Evolutionary conservation across 2,113 vertebrate species (phyloP), one percentile per base, ranked within the genome.

Genomic region (Pipa parva): DNA sequence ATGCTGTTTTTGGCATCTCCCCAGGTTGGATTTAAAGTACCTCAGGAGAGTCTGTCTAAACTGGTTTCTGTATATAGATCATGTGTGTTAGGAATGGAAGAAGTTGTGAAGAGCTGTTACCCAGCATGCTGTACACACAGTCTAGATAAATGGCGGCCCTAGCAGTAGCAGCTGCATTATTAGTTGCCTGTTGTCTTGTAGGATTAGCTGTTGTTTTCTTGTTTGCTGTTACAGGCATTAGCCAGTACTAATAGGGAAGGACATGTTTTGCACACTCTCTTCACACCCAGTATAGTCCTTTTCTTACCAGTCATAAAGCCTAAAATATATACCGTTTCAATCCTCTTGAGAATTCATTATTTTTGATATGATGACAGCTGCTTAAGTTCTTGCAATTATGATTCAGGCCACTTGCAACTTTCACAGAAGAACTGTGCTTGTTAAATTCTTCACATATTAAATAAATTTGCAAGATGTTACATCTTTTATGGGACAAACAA

Each of bases 341-440:
- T 62, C 83, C 88, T 87, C 89, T 71, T 75, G 87, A 89, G 88
- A 80, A 80, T 86, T 92, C 87, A 89, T 92, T 90, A 90, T 90
- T 87, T 90, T 86, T 88, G 88, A 90, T 81, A 82, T 81, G 85
- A 80, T 90, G 88, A 90, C 88, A 90, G 80, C 81, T 79, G 72
- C 71, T 72, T 76, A 57, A 58, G 73, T 73, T 81, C 72, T 36
- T 75, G 51, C 80, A 83, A 78, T 82, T 75, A 55, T 71, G 78
- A 70, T 72, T 81, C 58, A 11, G 75, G 74, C 75, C 75, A 74
- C 74, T 81, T 81, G 71, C 76, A 80, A 73, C 71, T 78, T 63
- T 79, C 80, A 74, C 59, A 18, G 76, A 75, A 63, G 79, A 77
- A 79, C 74, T 72, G 31, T 31, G 63, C 5, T 1, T 79, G 75